phyloP scores from a whole-genome alignment of 2,797 vertebrate species.

The Salarias fasciatus region DNA sequence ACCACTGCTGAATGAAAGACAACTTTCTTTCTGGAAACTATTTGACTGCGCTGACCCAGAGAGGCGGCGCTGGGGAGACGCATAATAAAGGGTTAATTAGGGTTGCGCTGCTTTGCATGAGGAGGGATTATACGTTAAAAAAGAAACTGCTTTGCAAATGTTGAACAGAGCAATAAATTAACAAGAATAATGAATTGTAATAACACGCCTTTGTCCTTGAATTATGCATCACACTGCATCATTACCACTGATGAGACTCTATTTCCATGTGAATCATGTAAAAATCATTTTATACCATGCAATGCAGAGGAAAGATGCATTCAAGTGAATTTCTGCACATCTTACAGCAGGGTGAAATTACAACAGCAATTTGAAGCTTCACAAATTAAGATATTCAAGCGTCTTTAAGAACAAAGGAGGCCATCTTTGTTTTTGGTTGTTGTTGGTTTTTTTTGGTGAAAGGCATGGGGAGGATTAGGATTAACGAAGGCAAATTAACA shows the following conservation, averaged over 20 bases:
- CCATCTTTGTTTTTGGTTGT: slow-evolving; percentile 26
- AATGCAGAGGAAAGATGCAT: slow-evolving; percentile 36
- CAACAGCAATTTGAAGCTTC: slow-evolving; percentile 30
- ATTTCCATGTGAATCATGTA: slow-evolving; percentile 37
- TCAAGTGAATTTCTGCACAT: slow-evolving; percentile 39
- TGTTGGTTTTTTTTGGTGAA: slow-evolving; percentile 1
- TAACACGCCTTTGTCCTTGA: slow-evolving; percentile 60
- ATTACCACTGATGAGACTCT: slow-evolving; percentile 49
- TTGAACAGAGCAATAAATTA: slow-evolving; percentile 64
- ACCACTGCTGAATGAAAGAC: slow-evolving; percentile 16
- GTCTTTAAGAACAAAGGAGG: slow-evolving; percentile 38
- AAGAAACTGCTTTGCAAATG: slow-evolving; percentile 47
- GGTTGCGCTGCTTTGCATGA: slow-evolving; percentile 43
- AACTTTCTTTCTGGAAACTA: slow-evolving; percentile 20
- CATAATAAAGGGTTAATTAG: slow-evolving; percentile 62
- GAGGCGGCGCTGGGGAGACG: slow-evolving; percentile 24
- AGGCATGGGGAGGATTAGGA: slow-evolving; percentile 39
- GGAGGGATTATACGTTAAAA: slow-evolving; percentile 33
- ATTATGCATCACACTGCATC: slow-evolving; percentile 57
- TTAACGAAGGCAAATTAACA: slow-evolving; percentile 39
- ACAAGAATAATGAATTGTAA: slow-evolving; percentile 62
- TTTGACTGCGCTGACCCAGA: slow-evolving; percentile 49
- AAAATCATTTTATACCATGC: slow-evolving; percentile 42
- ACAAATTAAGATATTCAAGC: slow-evolving; percentile 37
- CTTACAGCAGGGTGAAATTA: slow-evolving; percentile 33